These are phyloP conservation scores for Aplocera efformata DNA, from an alignment of 2,888 invertebrate genomes.

Conservation along the genomic window DNA sequence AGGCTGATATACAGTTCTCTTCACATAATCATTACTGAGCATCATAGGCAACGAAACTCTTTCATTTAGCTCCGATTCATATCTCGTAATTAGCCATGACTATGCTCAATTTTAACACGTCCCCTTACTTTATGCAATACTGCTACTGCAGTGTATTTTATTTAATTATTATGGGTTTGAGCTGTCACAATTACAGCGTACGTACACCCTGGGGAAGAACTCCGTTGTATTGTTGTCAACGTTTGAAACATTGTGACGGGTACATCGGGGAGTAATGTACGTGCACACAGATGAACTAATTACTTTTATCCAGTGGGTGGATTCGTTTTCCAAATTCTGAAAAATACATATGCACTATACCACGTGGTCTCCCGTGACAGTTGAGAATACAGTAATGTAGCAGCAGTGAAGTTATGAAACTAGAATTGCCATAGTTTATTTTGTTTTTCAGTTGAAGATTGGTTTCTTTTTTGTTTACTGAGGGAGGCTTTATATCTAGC, in stretches of 20 bases:
- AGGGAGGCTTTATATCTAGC: too few species aligned
- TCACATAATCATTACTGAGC: too few species aligned
- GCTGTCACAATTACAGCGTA: constrained; percentile 25
- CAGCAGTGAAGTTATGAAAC: too few species aligned
- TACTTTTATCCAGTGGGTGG: constrained; percentile 18
- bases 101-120: constrained; percentile 9
- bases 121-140: constrained; percentile 15
- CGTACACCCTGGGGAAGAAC: constrained; percentile 25
- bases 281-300: constrained; percentile 13
- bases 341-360: not conserved
- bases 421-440: too few species aligned
- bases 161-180: constrained; percentile 27
- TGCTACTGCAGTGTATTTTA: constrained; percentile 20
- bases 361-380: too few species aligned
- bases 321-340: constrained; percentile 9
- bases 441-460: too few species aligned
- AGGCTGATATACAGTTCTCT: too few species aligned
- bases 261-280: constrained; percentile 19
- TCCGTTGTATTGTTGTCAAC: constrained; percentile 25
- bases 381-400: too few species aligned
- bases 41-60: not conserved
- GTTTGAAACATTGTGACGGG: constrained; percentile 25
- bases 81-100: constrained; percentile 11
- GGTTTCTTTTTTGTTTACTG: too few species aligned
- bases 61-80: constrained; percentile 8